Conservation (phyloP, 2,113 vertebrate genomes). For the Phalacrocorax brasilianus region DNA sequence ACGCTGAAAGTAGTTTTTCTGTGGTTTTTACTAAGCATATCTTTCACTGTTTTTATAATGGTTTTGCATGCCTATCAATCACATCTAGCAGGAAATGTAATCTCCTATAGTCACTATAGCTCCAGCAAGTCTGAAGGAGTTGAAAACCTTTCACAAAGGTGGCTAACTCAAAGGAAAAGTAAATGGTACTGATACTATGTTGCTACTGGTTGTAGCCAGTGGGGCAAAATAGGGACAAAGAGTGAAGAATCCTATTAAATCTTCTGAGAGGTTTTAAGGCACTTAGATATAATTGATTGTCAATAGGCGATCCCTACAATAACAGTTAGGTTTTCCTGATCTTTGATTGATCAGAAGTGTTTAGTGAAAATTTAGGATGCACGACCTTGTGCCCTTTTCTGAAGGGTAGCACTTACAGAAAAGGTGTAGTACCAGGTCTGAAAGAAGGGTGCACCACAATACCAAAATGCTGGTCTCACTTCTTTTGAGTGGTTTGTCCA, state of each 20-base stretch:
- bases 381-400: neutral
- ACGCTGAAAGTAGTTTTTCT: neutral
- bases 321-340: neutral
- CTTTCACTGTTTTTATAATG: neutral
- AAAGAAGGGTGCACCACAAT: neutral
- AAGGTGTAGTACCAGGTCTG: neutral
- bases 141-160: neutral
- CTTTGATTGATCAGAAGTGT: neutral
- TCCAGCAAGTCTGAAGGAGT: neutral
- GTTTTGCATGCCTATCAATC: slow-evolving; percentile 8
- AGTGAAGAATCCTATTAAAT: neutral
- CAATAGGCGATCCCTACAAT: neutral
- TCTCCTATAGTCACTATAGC: neutral
- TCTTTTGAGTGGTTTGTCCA: neutral
- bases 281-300: neutral
- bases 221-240: neutral
- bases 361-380: neutral
- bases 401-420: neutral
- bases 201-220: neutral
- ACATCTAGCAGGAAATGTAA: neutral
- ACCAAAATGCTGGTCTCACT: neutral
- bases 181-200: neutral
- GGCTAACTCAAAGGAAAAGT: neutral
- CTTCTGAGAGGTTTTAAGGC: neutral
- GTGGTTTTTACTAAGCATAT: neutral